phyloP scores from a whole-genome alignment of 2,113 vertebrate species.

The Chroicocephalus ridibundus region DNA sequence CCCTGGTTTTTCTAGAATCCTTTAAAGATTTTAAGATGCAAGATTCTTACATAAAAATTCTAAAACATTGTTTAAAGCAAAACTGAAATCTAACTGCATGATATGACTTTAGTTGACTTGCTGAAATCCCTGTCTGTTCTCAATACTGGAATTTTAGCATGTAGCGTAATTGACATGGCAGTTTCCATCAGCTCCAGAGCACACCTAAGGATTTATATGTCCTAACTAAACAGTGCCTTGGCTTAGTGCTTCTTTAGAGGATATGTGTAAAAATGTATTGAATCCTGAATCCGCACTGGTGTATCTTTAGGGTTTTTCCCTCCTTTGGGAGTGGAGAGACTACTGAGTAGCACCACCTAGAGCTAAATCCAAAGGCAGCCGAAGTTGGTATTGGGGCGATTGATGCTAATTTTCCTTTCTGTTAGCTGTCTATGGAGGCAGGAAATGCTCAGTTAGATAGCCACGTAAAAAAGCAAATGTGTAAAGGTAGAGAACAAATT shows the following conservation, averaged over 20 bases:
- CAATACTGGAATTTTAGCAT: background rate
- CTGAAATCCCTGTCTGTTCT: background rate
- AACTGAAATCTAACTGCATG: background rate
- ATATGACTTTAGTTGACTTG: background rate
- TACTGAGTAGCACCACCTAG: background rate
- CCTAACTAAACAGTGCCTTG: background rate
- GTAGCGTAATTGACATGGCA: background rate
- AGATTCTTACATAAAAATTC: background rate
- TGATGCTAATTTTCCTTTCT: background rate
- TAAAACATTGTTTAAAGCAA: background rate
- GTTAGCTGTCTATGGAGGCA: background rate
- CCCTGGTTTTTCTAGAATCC: background rate
- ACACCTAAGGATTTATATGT: background rate
- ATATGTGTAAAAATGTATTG: background rate
- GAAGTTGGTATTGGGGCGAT: background rate
- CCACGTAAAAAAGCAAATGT: background rate
- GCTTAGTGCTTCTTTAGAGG: background rate
- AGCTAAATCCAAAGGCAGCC: background rate
- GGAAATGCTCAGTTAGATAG: background rate
- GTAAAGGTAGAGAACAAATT: background rate
- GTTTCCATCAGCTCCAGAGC: background rate
- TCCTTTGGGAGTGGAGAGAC: background rate
- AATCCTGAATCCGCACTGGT: background rate
- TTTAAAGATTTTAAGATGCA: background rate
- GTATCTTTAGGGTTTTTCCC: background rate